Conservation (phyloP, 2,888 invertebrate genomes). For the Drosophila neutralis region DNA sequence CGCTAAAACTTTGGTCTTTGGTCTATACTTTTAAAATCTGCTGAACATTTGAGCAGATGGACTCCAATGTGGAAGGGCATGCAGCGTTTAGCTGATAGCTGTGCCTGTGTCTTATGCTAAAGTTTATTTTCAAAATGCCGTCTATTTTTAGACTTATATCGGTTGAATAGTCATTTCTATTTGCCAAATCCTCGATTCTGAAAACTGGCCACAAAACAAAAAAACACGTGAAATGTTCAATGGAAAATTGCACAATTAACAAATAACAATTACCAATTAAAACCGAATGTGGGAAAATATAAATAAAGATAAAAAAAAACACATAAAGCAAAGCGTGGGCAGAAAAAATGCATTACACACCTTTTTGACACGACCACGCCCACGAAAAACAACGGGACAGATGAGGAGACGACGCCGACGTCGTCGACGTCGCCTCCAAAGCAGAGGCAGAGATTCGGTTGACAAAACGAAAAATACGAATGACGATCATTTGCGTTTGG, state of each 20-base stretch:
- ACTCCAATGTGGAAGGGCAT: background rate
- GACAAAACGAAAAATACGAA: constrained; percentile 51
- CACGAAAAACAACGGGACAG: constrained; percentile 19
- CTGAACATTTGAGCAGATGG: background rate
- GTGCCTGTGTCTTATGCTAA: background rate
- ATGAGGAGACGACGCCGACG: constrained; percentile 20
- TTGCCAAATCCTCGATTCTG: constrained; percentile 26
- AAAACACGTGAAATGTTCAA: constrained; percentile 24
- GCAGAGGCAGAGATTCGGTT: constrained; percentile 53
- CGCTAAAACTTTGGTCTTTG: constrained; percentile 9
- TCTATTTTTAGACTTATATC: constrained; percentile 23
- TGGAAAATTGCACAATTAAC: constrained; percentile 44
- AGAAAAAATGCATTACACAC: constrained; percentile 43
- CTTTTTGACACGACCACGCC: constrained; percentile 25
- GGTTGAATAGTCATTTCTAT: background rate
- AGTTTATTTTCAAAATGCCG: background rate
- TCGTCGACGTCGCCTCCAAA: constrained; percentile 10
- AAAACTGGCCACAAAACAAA: constrained; percentile 8
- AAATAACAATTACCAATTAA: constrained; percentile 46
- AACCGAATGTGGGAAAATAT: constrained; percentile 49
- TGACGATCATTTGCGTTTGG: constrained; percentile 56
- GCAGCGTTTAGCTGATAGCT: background rate
- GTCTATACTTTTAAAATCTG: background rate
- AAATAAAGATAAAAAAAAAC: constrained; percentile 1
- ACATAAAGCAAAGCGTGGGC: constrained; percentile 10